These are phyloP conservation scores for Xylota sylvarum DNA, from an alignment of 2,888 invertebrate genomes.

Conservation along the genomic window DNA sequence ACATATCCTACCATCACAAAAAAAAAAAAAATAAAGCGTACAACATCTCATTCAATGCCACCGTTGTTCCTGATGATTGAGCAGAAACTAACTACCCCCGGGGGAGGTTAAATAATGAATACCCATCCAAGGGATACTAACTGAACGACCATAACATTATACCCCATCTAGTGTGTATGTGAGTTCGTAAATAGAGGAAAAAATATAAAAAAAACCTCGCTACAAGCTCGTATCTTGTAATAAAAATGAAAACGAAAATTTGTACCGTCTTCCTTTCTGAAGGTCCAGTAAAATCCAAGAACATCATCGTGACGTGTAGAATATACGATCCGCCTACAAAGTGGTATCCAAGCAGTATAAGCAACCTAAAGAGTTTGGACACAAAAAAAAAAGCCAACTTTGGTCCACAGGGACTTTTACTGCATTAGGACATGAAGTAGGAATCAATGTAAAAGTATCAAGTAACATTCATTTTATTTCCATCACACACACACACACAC, in stretches of 20 bases:
- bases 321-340: slow-evolving; percentile 46
- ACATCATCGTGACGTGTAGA: slow-evolving; percentile 32
- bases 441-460: slow-evolving; percentile 48
- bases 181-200: slow-evolving; percentile 9
- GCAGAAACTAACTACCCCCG: slow-evolving; percentile 66
- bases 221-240: slow-evolving; percentile 21
- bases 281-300: neutral
- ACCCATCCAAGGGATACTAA: slow-evolving; percentile 28
- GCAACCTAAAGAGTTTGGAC: slow-evolving; percentile 22
- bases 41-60: slow-evolving; percentile 23
- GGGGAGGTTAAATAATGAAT: slow-evolving; percentile 29
- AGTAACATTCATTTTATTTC: slow-evolving; percentile 35
- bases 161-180: neutral
- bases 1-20: neutral
- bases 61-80: slow-evolving; percentile 66
- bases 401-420: slow-evolving; percentile 37
- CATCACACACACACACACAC: neutral
- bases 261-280: slow-evolving; percentile 18
- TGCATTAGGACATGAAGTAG: neutral
- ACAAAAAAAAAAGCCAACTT: slow-evolving; percentile 22
- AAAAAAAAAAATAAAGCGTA: neutral
- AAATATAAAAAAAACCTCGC: slow-evolving; percentile 10
- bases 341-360: slow-evolving; percentile 10
- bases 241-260: slow-evolving; percentile 32
- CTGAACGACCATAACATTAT: slow-evolving; percentile 27